Base-by-base conservation (phyloP, 2,888 invertebrate genomes). In the Melikaiella ostensackeni region DNA sequence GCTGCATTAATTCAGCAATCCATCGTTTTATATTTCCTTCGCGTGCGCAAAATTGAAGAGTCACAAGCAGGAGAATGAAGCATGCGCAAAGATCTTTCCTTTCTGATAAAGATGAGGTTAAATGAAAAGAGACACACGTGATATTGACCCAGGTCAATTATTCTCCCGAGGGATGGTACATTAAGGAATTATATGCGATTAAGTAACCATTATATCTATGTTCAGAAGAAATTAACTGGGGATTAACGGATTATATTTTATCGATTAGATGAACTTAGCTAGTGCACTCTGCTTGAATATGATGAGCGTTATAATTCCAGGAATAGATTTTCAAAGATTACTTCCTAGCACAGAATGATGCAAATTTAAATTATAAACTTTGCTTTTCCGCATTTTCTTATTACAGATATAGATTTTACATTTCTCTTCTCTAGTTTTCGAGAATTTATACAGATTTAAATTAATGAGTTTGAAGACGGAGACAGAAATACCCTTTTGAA, bases 1-100 rank as follows among this genome's bases (percentile, higher is more conserved):
- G n/a, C 46, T 66, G 30, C 27, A 66, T 66, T 66, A 46, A 27
- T 66, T 66, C 66, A 46, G 19, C 27, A 66, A 30, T 27, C 30
- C 46, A 27, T 27, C 27, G 19, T 46, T 66, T 46, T 66, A 66
- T 66, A 46, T 46, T 66, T 66, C 21, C 66, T 66, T 66, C 46
- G 66, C 66, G 66, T 66, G 66, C 66, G 27, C n/a, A n/a, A 46
- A 66, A 66, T 66, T 66, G 46, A 66, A 42, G 27, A 66, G 11
- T 66, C 42, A 24, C 46, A 4, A 55, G 27, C 7, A 19, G 30
- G 46, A 46, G 27, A 46, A 66, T 19, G 24, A 46, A 27, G 42
- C 42, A 42, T 66, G 66, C 66, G 42, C 42, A 9, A 46, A 66
- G 30, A 27, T 66, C 19, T 19, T 55, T 46, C 46, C 30, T 30